phyloP scores from a whole-genome alignment of 2,113 vertebrate species.

The Otolemur garnettii region DNA sequence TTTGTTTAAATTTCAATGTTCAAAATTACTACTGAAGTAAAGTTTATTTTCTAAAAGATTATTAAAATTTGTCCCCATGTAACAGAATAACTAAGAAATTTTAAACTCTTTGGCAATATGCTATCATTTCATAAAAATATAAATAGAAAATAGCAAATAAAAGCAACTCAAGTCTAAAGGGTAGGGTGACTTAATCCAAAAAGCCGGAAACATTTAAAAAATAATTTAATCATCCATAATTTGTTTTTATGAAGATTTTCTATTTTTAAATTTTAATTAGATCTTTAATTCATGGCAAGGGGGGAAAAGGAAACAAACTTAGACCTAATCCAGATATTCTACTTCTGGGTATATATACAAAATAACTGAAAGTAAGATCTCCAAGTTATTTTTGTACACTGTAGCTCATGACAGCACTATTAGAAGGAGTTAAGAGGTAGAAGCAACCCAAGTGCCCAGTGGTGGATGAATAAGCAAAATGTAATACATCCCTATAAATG shows the following conservation, averaged over 20 bases:
- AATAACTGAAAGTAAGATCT: constrained; percentile 3
- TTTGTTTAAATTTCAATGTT: constrained; percentile 46
- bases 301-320: neutral
- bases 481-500: neutral
- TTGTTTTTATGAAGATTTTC: neutral
- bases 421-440: neutral
- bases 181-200: neutral
- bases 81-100: constrained; percentile 16
- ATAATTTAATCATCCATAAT: neutral
- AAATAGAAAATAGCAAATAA: constrained; percentile 49
- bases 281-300: neutral
- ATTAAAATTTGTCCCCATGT: neutral
- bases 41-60: constrained; percentile 16
- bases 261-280: constrained; percentile 15
- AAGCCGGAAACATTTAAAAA: neutral
- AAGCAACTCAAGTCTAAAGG: neutral
- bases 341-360: neutral
- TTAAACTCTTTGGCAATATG: neutral
- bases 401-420: neutral
- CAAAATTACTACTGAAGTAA: constrained; percentile 33
- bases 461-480: constrained; percentile 7
- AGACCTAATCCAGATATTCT: neutral
- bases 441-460: neutral
- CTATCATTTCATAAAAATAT: constrained; percentile 29
- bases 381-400: neutral